These are phyloP conservation scores for Phragmatobia fuliginosa DNA, from an alignment of 2,888 invertebrate species.

Conservation along the genomic window DNA sequence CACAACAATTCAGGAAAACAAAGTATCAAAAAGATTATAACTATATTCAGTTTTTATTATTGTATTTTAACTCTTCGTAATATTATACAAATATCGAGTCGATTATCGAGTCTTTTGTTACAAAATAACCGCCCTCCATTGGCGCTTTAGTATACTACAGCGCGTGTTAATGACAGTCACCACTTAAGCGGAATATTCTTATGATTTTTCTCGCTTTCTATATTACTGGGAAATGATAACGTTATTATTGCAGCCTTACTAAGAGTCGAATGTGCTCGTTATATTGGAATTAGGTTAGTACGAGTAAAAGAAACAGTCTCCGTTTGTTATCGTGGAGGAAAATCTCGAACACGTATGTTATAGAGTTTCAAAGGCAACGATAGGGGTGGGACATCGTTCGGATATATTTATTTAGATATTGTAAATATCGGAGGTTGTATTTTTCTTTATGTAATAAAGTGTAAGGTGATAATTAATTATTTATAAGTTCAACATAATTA, in stretches of 20 bases:
- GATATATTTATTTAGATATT: constrained; percentile 33
- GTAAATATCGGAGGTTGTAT: not conserved
- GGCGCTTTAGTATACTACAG: not conserved
- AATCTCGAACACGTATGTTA: constrained; percentile 45
- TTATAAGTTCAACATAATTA: too few relatives aligned
- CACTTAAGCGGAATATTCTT: not conserved
- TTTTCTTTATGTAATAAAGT: not conserved
- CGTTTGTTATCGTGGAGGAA: constrained; percentile 34
- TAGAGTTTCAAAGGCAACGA: constrained; percentile 36
- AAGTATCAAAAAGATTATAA: too few relatives aligned
- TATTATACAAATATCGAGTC: not conserved
- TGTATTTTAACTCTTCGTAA: not conserved
- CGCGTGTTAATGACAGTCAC: not conserved
- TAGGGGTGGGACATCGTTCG: constrained; percentile 17
- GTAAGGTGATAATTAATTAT: not conserved
- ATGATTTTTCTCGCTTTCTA: not conserved
- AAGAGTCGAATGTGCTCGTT: constrained; percentile 25
- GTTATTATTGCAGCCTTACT: not conserved
- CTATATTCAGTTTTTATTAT: too few relatives aligned
- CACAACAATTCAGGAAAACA: too few relatives aligned
- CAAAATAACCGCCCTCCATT: not conserved
- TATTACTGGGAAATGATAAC: not conserved
- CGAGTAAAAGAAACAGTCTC: constrained; percentile 33
- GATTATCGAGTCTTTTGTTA: not conserved
- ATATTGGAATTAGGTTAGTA: constrained; percentile 28